Conservation (phyloP, 2,888 invertebrate species). For the Eristalis tenax region DNA sequence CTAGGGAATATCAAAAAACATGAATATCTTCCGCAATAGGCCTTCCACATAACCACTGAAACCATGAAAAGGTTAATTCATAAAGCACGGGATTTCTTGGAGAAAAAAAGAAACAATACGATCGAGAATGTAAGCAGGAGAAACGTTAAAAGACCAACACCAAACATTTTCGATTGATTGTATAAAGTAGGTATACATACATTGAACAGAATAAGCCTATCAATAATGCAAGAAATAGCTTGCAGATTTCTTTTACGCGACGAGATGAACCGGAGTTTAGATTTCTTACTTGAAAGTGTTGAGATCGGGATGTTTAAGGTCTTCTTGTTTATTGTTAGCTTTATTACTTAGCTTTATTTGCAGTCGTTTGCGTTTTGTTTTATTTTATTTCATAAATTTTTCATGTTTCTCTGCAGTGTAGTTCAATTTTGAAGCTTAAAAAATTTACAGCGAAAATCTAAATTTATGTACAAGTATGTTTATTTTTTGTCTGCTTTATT, state of each 20-base stretch:
- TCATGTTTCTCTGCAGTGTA: constrained; percentile 36
- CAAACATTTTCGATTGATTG: not conserved
- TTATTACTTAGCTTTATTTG: constrained; percentile 29
- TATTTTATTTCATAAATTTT: constrained; percentile 20
- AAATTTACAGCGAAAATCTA: constrained; percentile 61
- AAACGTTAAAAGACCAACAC: not conserved
- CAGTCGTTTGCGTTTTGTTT: constrained; percentile 1
- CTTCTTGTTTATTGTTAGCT: not conserved
- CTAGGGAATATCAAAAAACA: no score
- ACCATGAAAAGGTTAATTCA: no score
- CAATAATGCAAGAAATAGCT: not conserved
- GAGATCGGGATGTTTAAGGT: constrained; percentile 33
- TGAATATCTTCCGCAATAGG: no score
- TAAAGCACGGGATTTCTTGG: no score
- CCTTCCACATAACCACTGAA: no score
- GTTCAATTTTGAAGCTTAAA: constrained; percentile 55
- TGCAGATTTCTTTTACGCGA: not conserved
- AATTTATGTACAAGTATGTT: constrained; percentile 56
- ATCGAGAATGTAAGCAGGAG: no score
- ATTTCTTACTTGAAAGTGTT: constrained; percentile 25
- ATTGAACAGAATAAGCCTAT: not conserved
- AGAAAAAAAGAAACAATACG: no score
- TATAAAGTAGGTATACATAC: no score
- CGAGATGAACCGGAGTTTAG: not conserved
- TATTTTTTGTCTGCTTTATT: constrained; percentile 16